Evolutionary conservation across 2,888 invertebrate species (phyloP).

Genomic region (Thymelicus lineola): DNA sequence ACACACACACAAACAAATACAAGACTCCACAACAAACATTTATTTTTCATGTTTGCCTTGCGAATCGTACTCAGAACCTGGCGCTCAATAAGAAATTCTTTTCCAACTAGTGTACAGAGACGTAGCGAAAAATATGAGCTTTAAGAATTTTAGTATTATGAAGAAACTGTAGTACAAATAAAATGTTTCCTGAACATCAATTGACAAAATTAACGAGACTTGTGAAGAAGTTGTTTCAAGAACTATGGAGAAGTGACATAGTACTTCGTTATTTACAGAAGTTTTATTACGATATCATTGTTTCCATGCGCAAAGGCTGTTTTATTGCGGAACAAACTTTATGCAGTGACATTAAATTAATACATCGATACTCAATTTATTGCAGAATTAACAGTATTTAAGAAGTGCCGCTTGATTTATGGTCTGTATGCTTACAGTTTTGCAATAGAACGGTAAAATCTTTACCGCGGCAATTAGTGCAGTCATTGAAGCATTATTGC

Average conservation of each 20-base stretch:
- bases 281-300: constrained; percentile 14
- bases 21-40: no score
- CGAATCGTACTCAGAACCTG: no score
- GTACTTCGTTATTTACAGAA: constrained; percentile 4
- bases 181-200: constrained; percentile 4
- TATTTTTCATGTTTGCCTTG: no score
- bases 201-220: constrained; percentile 2
- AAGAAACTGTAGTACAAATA: background rate
- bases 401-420: no score
- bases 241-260: background rate
- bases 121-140: background rate
- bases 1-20: no score
- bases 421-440: no score
- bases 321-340: constrained; percentile 6
- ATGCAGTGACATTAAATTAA: background rate
- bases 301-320: constrained; percentile 7
- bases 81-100: no score
- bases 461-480: no score
- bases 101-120: no score
- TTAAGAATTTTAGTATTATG: background rate
- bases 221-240: background rate
- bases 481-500: no score
- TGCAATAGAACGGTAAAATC: no score
- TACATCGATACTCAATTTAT: background rate
- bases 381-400: no score